These are phyloP conservation scores for Meleagris gallopavo DNA, from an alignment of 2,113 vertebrate genomes.

Conservation along the genomic window DNA sequence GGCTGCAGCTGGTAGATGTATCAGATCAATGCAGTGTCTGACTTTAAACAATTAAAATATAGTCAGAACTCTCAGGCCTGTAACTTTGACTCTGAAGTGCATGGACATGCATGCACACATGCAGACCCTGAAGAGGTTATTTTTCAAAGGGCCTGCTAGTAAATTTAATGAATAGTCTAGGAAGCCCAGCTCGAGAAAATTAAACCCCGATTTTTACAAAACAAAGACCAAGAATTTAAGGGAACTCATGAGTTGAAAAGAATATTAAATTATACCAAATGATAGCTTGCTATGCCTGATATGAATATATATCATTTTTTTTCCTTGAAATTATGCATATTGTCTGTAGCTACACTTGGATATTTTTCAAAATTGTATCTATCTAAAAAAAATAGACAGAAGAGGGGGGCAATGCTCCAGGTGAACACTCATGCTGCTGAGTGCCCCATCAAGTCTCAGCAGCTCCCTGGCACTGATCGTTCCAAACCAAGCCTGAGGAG, in stretches of 20 bases:
- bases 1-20: background rate
- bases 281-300: background rate
- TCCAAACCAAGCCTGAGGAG: background rate
- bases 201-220: background rate
- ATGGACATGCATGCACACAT: background rate
- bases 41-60: background rate
- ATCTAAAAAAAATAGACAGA: background rate
- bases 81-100: background rate
- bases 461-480: background rate
- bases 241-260: background rate
- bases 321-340: background rate
- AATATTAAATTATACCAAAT: background rate
- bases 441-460: background rate
- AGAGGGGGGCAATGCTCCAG: background rate
- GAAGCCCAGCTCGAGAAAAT: background rate
- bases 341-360: background rate
- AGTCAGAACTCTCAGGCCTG: background rate
- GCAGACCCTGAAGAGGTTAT: background rate
- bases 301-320: background rate
- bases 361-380: background rate
- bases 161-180: background rate
- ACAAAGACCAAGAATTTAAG: background rate
- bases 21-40: constrained; percentile 7
- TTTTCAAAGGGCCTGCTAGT: background rate
- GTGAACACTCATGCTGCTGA: background rate